Evolutionary conservation across 1,140 invertebrate genomes (phyloP).

Genomic region (Drosophila parabipectinata): DNA sequence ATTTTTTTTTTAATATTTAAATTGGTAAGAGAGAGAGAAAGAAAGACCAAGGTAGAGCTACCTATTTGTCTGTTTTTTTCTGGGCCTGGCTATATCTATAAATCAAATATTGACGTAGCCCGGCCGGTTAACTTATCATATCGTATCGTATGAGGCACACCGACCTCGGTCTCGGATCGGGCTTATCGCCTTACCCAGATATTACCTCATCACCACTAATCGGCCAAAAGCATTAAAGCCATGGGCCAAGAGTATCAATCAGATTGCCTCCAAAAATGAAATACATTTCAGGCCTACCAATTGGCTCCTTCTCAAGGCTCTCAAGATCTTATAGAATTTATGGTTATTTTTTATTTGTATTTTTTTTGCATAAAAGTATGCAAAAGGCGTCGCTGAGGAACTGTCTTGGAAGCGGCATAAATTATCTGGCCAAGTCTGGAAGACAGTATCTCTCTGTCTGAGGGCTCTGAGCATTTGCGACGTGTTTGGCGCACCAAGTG

Average conservation of each 20-base stretch:
- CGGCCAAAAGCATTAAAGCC: constrained; percentile 11
- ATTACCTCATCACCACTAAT: constrained; percentile 68
- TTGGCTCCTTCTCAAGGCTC: constrained; percentile 13
- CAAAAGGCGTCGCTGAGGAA: constrained; percentile 48
- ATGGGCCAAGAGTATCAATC: constrained; percentile 43
- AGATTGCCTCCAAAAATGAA: constrained; percentile 48
- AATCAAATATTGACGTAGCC: constrained; percentile 72
- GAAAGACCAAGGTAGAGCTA: neutral
- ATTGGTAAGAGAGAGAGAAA: neutral
- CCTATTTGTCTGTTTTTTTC: no score
- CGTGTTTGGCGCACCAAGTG: constrained; percentile 75
- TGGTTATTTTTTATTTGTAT: neutral
- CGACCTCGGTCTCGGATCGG: constrained; percentile 19
- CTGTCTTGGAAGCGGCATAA: constrained; percentile 46
- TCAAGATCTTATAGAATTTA: neutral
- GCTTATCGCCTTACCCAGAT: constrained; percentile 56
- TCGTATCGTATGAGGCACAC: constrained; percentile 18
- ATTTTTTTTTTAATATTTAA: neutral
- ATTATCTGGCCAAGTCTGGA: constrained; percentile 42
- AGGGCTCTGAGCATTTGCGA: constrained; percentile 30
- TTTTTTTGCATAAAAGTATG: constrained; percentile 29
- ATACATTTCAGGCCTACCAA: constrained; percentile 10
- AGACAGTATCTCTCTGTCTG: constrained; percentile 22
- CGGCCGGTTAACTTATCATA: constrained; percentile 26
- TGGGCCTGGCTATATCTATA: constrained; percentile 49